A percentile compares a stretch with the other conserved stretches of the same genome.
Evolutionary conservation across 2,113 vertebrate species (phyloP).

Genomic region (Lota lota): DNA sequence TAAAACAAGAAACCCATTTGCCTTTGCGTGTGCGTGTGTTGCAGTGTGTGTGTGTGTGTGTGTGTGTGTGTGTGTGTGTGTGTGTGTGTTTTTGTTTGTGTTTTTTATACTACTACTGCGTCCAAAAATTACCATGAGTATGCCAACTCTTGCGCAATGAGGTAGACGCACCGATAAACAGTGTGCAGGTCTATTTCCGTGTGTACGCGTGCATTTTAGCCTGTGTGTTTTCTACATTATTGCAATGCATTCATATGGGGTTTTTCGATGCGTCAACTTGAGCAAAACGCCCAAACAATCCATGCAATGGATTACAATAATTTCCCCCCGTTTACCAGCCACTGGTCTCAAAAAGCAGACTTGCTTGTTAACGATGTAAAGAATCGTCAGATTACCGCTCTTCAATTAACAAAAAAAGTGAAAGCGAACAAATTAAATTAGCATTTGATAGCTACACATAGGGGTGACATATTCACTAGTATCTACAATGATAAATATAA

Average conservation of each 20-base stretch:
- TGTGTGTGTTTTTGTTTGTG: slow-evolving; percentile 32
- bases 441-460: slow-evolving; percentile 47
- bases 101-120: neutral
- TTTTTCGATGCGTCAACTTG: slow-evolving; percentile 4
- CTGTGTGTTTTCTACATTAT: slow-evolving; percentile 66
- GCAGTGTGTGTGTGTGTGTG: slow-evolving; percentile 34
- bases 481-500: slow-evolving; percentile 83
- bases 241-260: slow-evolving; percentile 71
- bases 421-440: slow-evolving; percentile 40
- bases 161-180: slow-evolving; percentile 84
- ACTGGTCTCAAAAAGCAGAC: slow-evolving; percentile 12
- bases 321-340: slow-evolving; percentile 12
- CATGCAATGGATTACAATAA: slow-evolving; percentile 69
- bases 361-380: too few relatives aligned
- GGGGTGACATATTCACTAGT: slow-evolving; percentile 78
- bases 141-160: slow-evolving; percentile 79
- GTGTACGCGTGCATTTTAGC: slow-evolving; percentile 44
- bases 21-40: neutral
- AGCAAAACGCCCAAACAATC: slow-evolving; percentile 63
- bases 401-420: slow-evolving; percentile 40
- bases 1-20: too few relatives aligned
- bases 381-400: slow-evolving; percentile 15
- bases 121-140: slow-evolving; percentile 54
- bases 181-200: slow-evolving; percentile 48
- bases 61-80: slow-evolving; percentile 34